Percentiles rank a stretch among this genome's conserved stretches.
phyloP scores from a whole-genome alignment of 2,888 invertebrate species.

The Drosophila falleni region DNA sequence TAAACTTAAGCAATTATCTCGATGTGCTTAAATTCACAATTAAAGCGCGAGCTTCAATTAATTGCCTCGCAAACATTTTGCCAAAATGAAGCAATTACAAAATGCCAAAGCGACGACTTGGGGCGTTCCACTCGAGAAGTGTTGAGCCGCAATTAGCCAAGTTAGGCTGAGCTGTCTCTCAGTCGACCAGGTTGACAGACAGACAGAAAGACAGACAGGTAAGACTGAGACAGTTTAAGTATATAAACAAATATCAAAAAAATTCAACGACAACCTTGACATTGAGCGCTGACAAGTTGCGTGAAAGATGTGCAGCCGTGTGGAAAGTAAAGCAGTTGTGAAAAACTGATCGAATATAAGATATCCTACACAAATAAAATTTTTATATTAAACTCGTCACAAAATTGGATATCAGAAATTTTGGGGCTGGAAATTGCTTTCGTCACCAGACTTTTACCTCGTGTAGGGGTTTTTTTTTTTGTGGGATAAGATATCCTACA shows the following conservation, averaged over 20 bases:
- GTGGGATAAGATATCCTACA: conserved; percentile 1
- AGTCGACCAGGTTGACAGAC: conserved; percentile 23
- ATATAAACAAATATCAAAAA: conserved; percentile 49
- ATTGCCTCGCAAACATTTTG: conserved; percentile 43
- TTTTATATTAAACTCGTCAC: too few species aligned
- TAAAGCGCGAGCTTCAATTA: conserved; percentile 57
- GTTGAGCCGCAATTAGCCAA: conserved; percentile 65
- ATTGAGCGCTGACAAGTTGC: conserved; percentile 64
- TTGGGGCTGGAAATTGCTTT: too few species aligned
- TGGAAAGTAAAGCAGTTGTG: conserved; percentile 56
- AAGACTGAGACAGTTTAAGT: conserved; percentile 31
- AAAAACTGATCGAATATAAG: background rate
- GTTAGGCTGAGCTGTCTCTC: conserved; percentile 36
- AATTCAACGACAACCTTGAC: conserved; percentile 69
- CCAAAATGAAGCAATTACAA: conserved; percentile 73
- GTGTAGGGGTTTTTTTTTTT: too few species aligned
- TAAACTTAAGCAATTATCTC: conserved; percentile 24
- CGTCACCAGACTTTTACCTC: too few species aligned
- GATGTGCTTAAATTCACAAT: conserved; percentile 57
- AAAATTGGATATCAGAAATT: too few species aligned
- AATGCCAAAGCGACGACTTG: conserved; percentile 51
- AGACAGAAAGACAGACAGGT: conserved; percentile 12
- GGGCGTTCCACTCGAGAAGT: conserved; percentile 73
- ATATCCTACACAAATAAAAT: conserved; percentile 3
- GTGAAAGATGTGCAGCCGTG: conserved; percentile 66